Evolutionary conservation across 2,888 invertebrate genomes (phyloP), one percentile per base, ranked within the genome.

Genomic region (Perizoma flavofasciatum): DNA sequence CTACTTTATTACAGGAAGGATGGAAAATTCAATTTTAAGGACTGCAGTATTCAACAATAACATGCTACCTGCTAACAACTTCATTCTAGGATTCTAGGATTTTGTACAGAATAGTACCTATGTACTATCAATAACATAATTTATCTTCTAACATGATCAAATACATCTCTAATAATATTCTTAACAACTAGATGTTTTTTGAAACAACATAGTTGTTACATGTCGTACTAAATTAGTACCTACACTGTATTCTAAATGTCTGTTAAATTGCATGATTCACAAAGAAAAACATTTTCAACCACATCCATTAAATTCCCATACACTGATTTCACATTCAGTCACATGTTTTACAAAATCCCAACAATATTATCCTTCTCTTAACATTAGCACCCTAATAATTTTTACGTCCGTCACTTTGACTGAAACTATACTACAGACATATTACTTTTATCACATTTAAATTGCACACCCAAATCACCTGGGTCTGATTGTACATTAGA

Each of bases 181-280:
- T 55, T 44, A 54, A 41, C 41, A 55, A 50, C 39, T 44, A 55
- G 10, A n/a, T 43, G 62, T 63, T 69, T 55, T 60, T 70, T 73
- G 73, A 82, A 82, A 89, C 89, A 91, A 91, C 91, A 90, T 80
- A 86, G 89, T 90, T 90, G 89, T 89, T 89, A 90, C 89, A 81
- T 77, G 69, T 79, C 77, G 86, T 90, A 89, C 88, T 89, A 81
- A 71, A 81, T 69, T 75, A 87, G 89, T 89, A 91, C 89, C 78
- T 89, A 88, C 82, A 72, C 71, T 75, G 64, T 66, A 70, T 73
- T 74, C 67, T 78, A 78, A 71, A 70, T 70, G 67, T 72, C 60
- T 70, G 62, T 65, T 71, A 69, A 61, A 61, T 58, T 59, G 57
- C 69, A 72, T 66, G 64, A 62, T 63, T 63, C 66, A 62, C 57